Evolutionary conservation across 2,888 invertebrate genomes (phyloP).

Genomic region (Diplolepis rosae): DNA sequence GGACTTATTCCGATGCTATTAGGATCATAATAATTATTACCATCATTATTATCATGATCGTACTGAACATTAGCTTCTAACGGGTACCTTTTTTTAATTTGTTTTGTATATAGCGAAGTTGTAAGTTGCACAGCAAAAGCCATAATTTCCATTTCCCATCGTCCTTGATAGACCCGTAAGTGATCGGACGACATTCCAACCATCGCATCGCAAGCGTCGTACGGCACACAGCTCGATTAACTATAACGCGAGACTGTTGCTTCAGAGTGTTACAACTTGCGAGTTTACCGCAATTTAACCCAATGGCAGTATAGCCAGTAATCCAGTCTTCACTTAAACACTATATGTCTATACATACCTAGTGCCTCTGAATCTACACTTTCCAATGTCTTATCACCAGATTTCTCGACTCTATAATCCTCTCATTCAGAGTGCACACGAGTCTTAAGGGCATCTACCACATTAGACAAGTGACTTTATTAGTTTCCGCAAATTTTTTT

Average conservation of each 20-base stretch:
- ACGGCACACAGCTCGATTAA: conserved; percentile 52
- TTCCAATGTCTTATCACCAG: background rate
- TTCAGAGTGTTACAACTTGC: conserved; percentile 26
- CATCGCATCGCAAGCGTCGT: conserved; percentile 60
- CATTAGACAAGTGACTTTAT: too few species aligned
- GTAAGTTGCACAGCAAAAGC: conserved; percentile 48
- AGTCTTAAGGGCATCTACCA: too few species aligned
- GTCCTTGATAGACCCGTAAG: conserved; percentile 67
- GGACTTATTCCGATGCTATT: background rate
- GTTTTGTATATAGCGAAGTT: background rate
- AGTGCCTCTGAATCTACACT: background rate
- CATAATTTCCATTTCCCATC: conserved; percentile 66
- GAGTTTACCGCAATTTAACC: conserved; percentile 38
- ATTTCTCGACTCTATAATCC: background rate
- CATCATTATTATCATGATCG: background rate
- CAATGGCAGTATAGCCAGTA: conserved; percentile 31
- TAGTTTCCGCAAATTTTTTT: too few species aligned
- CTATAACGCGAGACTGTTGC: conserved; percentile 45
- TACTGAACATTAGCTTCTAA: background rate
- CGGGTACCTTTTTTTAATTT: background rate
- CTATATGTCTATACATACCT: background rate
- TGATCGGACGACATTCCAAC: conserved; percentile 68
- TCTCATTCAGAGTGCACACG: background rate
- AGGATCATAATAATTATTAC: background rate
- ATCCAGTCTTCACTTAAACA: background rate